phyloP scores from a whole-genome alignment of 1,140 invertebrate genomes.

The Anadara kagoshimensis region DNA sequence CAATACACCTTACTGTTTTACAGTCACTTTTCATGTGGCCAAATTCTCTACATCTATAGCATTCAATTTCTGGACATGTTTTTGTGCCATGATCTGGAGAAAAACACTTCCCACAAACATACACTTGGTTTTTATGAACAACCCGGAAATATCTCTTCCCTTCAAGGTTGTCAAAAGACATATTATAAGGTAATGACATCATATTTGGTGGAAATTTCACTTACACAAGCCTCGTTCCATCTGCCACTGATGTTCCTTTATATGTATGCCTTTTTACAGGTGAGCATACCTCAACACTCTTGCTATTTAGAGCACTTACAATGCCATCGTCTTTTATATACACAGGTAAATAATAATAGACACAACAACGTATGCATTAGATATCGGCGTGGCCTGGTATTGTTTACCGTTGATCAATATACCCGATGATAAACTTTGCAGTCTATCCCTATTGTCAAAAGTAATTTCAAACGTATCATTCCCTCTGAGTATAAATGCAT shows the following conservation, averaged over 20 bases:
- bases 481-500: too few species aligned
- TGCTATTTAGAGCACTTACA: background rate
- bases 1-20: too few species aligned
- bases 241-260: background rate
- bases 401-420: too few species aligned
- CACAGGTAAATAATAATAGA: conserved; percentile 5
- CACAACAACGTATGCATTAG: background rate
- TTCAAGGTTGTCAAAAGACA: conserved; percentile 1
- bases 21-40: too few species aligned
- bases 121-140: background rate
- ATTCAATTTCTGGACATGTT: too few species aligned
- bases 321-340: background rate
- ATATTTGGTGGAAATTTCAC: conserved; percentile 2
- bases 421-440: too few species aligned
- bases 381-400: background rate
- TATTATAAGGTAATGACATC: background rate
- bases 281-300: background rate
- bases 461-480: too few species aligned
- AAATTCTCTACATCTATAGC: too few species aligned
- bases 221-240: conserved; percentile 2
- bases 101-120: background rate
- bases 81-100: background rate
- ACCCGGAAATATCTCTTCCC: background rate
- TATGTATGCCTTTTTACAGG: background rate
- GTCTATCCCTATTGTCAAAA: too few species aligned